phyloP scores from a whole-genome alignment of 2,888 invertebrate genomes.

The Melitaea athalia region DNA sequence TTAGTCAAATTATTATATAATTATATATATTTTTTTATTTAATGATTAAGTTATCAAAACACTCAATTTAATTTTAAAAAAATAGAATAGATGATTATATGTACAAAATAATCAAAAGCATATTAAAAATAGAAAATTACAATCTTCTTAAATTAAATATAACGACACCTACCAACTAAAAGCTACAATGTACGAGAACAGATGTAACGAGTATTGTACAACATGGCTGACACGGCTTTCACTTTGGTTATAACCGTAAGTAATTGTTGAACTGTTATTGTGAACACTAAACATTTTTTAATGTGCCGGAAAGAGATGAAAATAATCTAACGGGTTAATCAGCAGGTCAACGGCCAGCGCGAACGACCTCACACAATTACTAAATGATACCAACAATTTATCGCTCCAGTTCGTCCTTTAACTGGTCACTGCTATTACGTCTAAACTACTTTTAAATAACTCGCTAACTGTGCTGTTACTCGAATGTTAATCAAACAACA shows the following conservation, averaged over 20 bases:
- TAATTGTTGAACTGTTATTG: constrained; percentile 6
- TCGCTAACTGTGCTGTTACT: constrained; percentile 15
- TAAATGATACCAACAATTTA: constrained; percentile 42
- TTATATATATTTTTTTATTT: no score
- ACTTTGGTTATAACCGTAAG: constrained; percentile 4
- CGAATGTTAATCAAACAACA: neutral
- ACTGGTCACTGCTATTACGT: constrained; percentile 29
- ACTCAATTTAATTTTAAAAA: neutral
- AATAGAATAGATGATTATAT: neutral
- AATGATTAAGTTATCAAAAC: no score
- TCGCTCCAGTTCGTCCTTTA: constrained; percentile 45
- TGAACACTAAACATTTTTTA: constrained; percentile 5
- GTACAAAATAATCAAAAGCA: no score
- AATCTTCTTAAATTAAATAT: neutral
- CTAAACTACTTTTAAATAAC: constrained; percentile 15
- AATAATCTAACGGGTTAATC: constrained; percentile 27
- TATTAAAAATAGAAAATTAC: no score
- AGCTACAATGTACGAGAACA: neutral
- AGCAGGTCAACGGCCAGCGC: constrained; percentile 37
- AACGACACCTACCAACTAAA: neutral
- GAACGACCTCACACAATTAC: constrained; percentile 41
- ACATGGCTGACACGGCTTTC: constrained; percentile 4
- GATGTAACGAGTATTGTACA: constrained; percentile 1
- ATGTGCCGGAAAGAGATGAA: constrained; percentile 20
- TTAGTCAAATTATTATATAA: no score